Base-by-base conservation (phyloP, 1,140 invertebrate species). In the Drosophila arizonae region DNA sequence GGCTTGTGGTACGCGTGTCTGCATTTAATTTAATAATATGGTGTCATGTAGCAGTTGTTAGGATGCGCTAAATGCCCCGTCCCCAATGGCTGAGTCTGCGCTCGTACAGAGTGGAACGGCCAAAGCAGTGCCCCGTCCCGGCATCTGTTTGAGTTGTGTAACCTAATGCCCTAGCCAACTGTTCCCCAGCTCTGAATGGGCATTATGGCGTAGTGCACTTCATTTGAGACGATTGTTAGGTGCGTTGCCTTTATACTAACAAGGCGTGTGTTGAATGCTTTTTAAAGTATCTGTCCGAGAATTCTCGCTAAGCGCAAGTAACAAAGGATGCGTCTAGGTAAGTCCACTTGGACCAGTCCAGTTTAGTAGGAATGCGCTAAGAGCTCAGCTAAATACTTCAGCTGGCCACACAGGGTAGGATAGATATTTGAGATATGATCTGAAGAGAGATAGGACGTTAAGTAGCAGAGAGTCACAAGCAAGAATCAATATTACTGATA, bases 31-130 rank as follows among this genome's bases (percentile, higher is more conserved):
- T 87, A 87, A 87, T 87, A 82, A 87, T 82, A 87, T 67, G 82
- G 84, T 88, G 84, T 87, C 84, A 80, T 88, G 79, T 88, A 72
- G 84, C 84, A 84, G 82, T 87, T 79, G 82, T 87, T 87, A 86
- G 82, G 72, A 81, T 79, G 82, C 82, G 79, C 79, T 87, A 87
- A 86, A 86, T 86, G 82, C 67, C 68, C 79, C 82, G 57, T 66
- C 67, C 57, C 36, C 56, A 13, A 17, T 48, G n/a, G 39, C 28
- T 10, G n/a, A 11, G 13, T 46, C 58, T 48, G 41, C 17, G n/a
- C 43, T 11, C 39, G 21, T 15, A 8, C 51, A 5, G n/a, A 54
- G 9, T 46, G n/a, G 26, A 50, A 5, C 46, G 51, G 30, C 62
- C 15, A 58, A 51, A 51, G 17, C 54, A 70, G 41, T 30, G 28